Conservation (phyloP, 2,113 vertebrate species). For the Lipophrys pholis region DNA sequence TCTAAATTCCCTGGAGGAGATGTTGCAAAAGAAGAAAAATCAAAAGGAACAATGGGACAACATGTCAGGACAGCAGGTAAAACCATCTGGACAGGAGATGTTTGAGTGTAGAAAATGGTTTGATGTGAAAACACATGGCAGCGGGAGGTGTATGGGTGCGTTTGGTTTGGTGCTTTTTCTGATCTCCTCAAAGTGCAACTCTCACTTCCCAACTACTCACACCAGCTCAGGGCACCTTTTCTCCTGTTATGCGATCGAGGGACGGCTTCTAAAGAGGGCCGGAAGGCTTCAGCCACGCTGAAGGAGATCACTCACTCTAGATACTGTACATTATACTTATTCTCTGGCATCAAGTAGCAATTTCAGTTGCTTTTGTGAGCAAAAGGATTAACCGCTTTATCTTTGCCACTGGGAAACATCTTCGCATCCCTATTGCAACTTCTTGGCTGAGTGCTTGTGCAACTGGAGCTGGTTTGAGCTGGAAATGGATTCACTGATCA, state of each 20-base stretch:
- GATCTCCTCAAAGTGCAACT: slow-evolving; percentile 18
- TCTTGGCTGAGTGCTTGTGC: slow-evolving; percentile 41
- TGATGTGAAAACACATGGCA: neutral
- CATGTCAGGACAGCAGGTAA: slow-evolving; percentile 43
- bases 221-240: slow-evolving; percentile 28
- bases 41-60: too few species aligned
- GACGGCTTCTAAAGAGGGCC: slow-evolving; percentile 29
- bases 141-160: too few species aligned
- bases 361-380: slow-evolving; percentile 55
- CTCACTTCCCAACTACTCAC: slow-evolving; percentile 39
- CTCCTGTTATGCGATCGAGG: slow-evolving; percentile 45
- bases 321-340: slow-evolving; percentile 52
- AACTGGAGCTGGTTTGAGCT: slow-evolving; percentile 49
- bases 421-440: slow-evolving; percentile 44
- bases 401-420: slow-evolving; percentile 55
- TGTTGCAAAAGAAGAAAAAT: too few species aligned
- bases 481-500: slow-evolving; percentile 45
- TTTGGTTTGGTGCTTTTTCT: slow-evolving; percentile 55
- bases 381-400: slow-evolving; percentile 64
- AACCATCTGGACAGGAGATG: slow-evolving; percentile 25
- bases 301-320: slow-evolving; percentile 52
- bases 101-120: slow-evolving; percentile 43
- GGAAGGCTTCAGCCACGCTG: slow-evolving; percentile 44
- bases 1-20: slow-evolving; percentile 3
- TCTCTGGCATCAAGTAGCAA: slow-evolving; percentile 58